Evolutionary conservation across 2,113 vertebrate genomes (phyloP).

Genomic region (Gymnogyps californianus): DNA sequence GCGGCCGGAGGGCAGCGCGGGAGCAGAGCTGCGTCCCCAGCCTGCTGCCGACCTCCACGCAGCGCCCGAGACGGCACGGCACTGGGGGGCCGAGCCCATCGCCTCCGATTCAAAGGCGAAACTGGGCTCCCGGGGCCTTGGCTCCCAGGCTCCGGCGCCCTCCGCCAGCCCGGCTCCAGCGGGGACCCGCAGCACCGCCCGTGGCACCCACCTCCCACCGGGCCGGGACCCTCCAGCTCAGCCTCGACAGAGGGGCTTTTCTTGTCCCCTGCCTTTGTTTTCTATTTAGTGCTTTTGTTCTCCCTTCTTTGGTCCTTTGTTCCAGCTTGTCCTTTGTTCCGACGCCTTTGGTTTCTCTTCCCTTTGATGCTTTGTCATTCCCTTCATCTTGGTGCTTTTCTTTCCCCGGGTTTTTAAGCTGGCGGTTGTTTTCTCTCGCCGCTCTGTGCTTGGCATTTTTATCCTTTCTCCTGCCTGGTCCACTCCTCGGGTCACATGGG

Average conservation of each 20-base stretch:
- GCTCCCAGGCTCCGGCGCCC: neutral
- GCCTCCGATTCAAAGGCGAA: neutral
- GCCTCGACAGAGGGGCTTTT: conserved; percentile 35
- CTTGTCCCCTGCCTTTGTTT: conserved; percentile 58
- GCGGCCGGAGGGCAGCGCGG: neutral
- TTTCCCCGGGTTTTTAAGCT: conserved; percentile 26
- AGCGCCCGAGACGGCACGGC: neutral
- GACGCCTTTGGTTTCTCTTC: conserved; percentile 56
- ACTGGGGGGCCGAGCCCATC: neutral
- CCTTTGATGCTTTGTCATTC: conserved; percentile 69
- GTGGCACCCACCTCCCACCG: conserved; percentile 41
- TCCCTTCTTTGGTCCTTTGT: conserved; percentile 62
- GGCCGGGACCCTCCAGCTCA: conserved; percentile 11
- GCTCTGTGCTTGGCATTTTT: conserved; percentile 29
- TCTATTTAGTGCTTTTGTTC: conserved; percentile 55
- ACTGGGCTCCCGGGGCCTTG: neutral
- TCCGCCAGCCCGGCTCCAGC: neutral
- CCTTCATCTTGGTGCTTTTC: conserved; percentile 67
- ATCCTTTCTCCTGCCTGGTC: conserved; percentile 58
- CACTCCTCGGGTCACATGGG: conserved; percentile 53
- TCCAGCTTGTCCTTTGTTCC: conserved; percentile 64
- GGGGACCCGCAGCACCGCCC: neutral
- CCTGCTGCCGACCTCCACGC: neutral
- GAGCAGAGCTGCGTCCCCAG: neutral
- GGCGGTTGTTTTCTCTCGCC: neutral